Evolutionary conservation across 2,113 vertebrate species (phyloP), one percentile per base, ranked within the genome.

Genomic region (Pseudolaguvia tuberculata): DNA sequence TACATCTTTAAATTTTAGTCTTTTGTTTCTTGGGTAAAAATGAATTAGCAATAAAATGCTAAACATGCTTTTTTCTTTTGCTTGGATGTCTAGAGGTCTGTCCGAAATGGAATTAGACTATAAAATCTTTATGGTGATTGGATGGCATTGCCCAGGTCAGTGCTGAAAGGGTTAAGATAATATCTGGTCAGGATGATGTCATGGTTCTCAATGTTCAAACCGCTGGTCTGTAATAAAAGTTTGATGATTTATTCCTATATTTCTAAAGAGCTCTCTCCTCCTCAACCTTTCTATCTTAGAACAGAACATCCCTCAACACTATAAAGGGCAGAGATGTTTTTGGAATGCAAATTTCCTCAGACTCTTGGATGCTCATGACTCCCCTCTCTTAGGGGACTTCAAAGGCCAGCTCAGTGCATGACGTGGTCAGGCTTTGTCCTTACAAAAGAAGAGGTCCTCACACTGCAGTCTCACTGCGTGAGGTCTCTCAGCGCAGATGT

Each of bases 391-490:
- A 15, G 66, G 5, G 75, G 72, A 86, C 76, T 87, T 82, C 86
- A 86, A 80, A 57, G 76, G 21, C 20, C 23, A 23, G 12, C 48
- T 75, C 69, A 53, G 56, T 45, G 31, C 63, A 9, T 66, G 57
- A 72, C 72, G 75, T n/a, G 73, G 25, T 18, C 20, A 6, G 50
- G 70, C 72, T 76, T 72, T 81, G 79, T 67, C 78, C 69, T 57
- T 51, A 63, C 71, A 71, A 68, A 81, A 85, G 85, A 82, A 81
- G 77, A 75, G 72, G 88, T 84, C 78, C 84, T 76, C 83, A 86
- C 51, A 67, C 70, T 48, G 82, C 80, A 82, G 83, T 87, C 78
- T 75, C 51, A 62, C 72, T 80, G 55, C 65, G 80, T 79, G 81
- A 73, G 77, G 66, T 75, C 81, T 76, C 77, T 79, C 75, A 9